phyloP scores from a whole-genome alignment of 1,140 invertebrate genomes.

The Arion vulgaris region DNA sequence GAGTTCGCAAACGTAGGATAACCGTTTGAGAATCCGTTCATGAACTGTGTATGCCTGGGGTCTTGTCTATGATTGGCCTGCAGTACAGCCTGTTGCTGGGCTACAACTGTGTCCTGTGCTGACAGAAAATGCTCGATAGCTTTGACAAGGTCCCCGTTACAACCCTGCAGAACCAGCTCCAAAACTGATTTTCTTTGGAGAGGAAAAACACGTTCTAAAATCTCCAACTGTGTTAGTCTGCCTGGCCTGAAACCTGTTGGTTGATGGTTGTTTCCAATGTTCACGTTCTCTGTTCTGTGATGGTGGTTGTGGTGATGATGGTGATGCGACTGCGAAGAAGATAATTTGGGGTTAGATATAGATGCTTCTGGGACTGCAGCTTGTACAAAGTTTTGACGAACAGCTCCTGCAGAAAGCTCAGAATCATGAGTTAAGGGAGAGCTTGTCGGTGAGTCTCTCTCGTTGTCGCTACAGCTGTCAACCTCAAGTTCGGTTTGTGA shows the following conservation, averaged over 20 bases:
- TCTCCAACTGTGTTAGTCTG: slow-evolving; percentile 82
- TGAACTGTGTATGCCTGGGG: slow-evolving; percentile 7
- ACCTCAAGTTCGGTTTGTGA: slow-evolving; percentile 39
- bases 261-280: background rate
- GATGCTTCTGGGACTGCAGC: background rate
- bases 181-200: slow-evolving; percentile 87
- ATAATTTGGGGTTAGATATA: background rate
- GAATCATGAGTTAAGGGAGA: background rate
- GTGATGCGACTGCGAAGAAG: background rate
- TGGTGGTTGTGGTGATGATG: background rate
- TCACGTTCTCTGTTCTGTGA: background rate
- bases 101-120: slow-evolving; percentile 67
- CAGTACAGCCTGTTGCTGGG: slow-evolving; percentile 51
- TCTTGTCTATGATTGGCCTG: slow-evolving; percentile 15
- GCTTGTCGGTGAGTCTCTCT: slow-evolving; percentile 26
- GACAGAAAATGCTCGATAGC: slow-evolving; percentile 81
- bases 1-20: background rate
- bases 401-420: background rate
- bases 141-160: slow-evolving; percentile 88
- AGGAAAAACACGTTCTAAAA: slow-evolving; percentile 88
- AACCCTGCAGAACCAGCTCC: slow-evolving; percentile 87
- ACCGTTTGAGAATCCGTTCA: slow-evolving; percentile 26
- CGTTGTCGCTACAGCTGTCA: slow-evolving; percentile 49
- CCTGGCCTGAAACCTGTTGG: slow-evolving; percentile 62
- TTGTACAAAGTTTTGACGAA: background rate